phyloP scores from a whole-genome alignment of 2,888 invertebrate species.

The Dryobotodes eremita region DNA sequence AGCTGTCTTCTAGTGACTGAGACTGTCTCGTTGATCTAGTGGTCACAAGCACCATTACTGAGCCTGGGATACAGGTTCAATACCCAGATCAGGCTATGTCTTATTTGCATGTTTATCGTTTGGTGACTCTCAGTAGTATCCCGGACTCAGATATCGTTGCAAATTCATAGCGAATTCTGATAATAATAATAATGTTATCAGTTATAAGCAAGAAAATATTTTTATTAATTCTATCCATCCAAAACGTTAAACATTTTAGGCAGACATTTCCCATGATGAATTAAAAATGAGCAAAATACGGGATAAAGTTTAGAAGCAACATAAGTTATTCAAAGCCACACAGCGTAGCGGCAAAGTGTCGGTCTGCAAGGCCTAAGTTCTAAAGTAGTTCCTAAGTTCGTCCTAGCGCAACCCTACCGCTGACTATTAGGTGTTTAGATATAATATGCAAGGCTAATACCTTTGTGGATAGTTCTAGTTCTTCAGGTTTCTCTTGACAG shows the following conservation, averaged over 20 bases:
- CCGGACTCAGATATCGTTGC: too few relatives aligned
- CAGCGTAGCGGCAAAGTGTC: slow-evolving; percentile 40
- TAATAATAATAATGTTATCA: too few relatives aligned
- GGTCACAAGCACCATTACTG: too few relatives aligned
- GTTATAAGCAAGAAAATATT: too few relatives aligned
- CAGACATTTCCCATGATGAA: slow-evolving; percentile 19
- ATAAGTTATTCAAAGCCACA: slow-evolving; percentile 60
- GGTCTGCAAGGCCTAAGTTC: slow-evolving; percentile 54
- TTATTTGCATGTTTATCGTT: too few relatives aligned
- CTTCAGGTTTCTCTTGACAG: not conserved
- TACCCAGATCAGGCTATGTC: too few relatives aligned
- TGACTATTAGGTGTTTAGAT: slow-evolving; percentile 47
- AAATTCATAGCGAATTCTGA: too few relatives aligned
- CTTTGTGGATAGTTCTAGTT: slow-evolving; percentile 1
- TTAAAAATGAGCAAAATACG: slow-evolving; percentile 44
- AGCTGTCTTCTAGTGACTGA: too few relatives aligned
- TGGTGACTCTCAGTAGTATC: too few relatives aligned
- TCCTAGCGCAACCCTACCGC: slow-evolving; percentile 30
- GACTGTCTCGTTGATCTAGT: too few relatives aligned
- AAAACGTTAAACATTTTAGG: not conserved
- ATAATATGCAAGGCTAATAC: slow-evolving; percentile 39
- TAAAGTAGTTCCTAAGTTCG: slow-evolving; percentile 58
- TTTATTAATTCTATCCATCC: too few relatives aligned
- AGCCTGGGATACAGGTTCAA: too few relatives aligned
- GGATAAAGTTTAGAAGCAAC: slow-evolving; percentile 45